Base-by-base conservation (phyloP, 2,797 vertebrate species). In the Acanthopagrus latus region DNA sequence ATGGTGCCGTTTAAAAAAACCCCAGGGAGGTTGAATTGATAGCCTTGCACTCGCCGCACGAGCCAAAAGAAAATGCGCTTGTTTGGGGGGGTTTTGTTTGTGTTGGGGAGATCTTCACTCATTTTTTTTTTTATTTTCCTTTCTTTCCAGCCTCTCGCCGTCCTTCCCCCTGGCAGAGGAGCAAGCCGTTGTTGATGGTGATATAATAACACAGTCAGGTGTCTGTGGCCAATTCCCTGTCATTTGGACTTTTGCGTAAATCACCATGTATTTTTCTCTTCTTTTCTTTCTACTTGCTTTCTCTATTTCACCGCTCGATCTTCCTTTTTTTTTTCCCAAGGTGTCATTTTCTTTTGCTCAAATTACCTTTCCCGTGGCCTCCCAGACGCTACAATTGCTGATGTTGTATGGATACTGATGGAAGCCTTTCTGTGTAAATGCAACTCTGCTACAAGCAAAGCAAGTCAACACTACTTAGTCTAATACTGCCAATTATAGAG, bases 201-300 rank as follows among this genome's bases (percentile, higher is more conserved):
- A 95, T 94, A 95, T 95, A 95, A 96, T 95, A 95, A 95, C 94
- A 95, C 93, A 95, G 94, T 79, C 92, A 95, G 94, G 93, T 91
- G 89, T 93, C 91, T 88, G 92, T 89, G 73, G 85, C 86, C 93
- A 92, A 94, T 94, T 92, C 89, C 82, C 92, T 91, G 91, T 94
- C 91, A 96, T 95, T 95, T 94, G 91, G 92, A 91, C 85, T 95
- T 95, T 93, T 94, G 94, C 87, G 90, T 94, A 95, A 95, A 96
- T 95, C 93, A 94, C 93, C 89, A 89, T 94, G 92, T 90, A 80
- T 91, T 90, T 90, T 88, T 84, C 80, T 77, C 80, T 81, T 81
- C 82, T 78, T 88, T 82, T 87, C 87, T 91, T 91, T 85, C 65
- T 59, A 74, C 75, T 86, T 82, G 83, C 82, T 86, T 91, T 91